These are phyloP conservation scores for Plestiodon gilberti DNA, from an alignment of 2,113 vertebrate genomes.

Conservation along the genomic window DNA sequence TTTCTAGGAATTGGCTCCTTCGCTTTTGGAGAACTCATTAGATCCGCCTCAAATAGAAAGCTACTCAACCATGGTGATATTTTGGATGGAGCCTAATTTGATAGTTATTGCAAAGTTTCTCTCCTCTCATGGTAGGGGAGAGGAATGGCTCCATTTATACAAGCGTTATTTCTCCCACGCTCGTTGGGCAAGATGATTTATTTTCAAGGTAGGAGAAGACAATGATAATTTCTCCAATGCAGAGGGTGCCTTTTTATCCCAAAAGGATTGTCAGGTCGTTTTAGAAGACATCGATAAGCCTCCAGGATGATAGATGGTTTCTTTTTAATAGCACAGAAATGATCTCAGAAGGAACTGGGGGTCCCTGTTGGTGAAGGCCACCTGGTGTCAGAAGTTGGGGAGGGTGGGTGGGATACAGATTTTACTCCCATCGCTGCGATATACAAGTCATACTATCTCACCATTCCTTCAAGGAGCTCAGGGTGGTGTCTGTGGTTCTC, in stretches of 20 bases:
- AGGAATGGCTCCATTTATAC: conserved; percentile 61
- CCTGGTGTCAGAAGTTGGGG: background rate
- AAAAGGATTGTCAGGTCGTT: conserved; percentile 32
- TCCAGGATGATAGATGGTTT: conserved; percentile 44
- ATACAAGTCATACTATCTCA: too few relatives aligned
- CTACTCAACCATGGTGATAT: conserved; percentile 55
- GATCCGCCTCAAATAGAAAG: conserved; percentile 56
- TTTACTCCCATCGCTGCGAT: background rate
- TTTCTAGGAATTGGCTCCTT: conserved; percentile 29
- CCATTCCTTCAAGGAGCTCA: too few relatives aligned
- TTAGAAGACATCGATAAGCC: conserved; percentile 11
- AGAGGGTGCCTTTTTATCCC: conserved; percentile 54
- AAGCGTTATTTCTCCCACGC: conserved; percentile 59
- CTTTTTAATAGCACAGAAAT: conserved; percentile 28
- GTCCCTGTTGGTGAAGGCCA: background rate
- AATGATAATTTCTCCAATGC: conserved; percentile 58
- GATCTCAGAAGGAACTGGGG: background rate
- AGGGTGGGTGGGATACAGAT: too few relatives aligned
- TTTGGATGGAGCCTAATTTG: conserved; percentile 70
- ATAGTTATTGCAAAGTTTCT: conserved; percentile 65
- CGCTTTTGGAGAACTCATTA: conserved; percentile 73
- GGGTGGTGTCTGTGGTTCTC: too few relatives aligned
- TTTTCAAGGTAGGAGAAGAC: conserved; percentile 53
- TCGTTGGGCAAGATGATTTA: conserved; percentile 63
- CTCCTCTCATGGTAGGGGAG: conserved; percentile 55